Evolutionary conservation across 2,797 vertebrate species (phyloP).

Genomic region (Acrocephalus scirpaceus): DNA sequence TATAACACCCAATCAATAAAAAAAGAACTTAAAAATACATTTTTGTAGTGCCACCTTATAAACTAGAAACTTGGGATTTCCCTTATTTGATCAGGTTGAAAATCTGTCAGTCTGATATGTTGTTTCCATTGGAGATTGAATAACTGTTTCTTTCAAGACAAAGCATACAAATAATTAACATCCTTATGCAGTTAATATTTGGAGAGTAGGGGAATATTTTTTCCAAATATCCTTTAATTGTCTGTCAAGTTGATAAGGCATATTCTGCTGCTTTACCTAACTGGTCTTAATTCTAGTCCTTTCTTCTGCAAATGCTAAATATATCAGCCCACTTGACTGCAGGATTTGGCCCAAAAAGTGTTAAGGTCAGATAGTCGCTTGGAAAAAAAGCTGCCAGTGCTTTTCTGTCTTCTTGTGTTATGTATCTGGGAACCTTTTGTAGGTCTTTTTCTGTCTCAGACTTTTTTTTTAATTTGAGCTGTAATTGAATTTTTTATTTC

Average conservation of each 20-base stretch:
- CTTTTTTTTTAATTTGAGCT: neutral
- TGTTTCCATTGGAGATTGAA: neutral
- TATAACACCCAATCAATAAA: neutral
- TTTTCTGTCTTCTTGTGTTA: neutral
- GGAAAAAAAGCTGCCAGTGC: neutral
- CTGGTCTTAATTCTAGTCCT: neutral
- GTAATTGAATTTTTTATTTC: neutral
- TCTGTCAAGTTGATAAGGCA: neutral
- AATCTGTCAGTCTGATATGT: neutral
- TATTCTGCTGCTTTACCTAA: neutral
- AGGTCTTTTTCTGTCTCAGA: neutral
- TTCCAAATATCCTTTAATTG: neutral
- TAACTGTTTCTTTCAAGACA: conserved; percentile 13
- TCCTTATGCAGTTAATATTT: neutral
- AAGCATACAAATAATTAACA: neutral
- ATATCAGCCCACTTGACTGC: neutral
- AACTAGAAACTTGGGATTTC: conserved; percentile 4
- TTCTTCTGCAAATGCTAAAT: neutral
- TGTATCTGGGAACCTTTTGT: neutral
- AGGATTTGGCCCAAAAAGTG: neutral
- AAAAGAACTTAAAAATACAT: neutral
- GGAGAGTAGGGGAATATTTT: neutral
- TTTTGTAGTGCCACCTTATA: neutral
- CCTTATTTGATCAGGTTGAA: neutral
- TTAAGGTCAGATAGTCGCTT: neutral